phyloP scores from a whole-genome alignment of 2,113 vertebrate genomes.

The Hypocryptadius cinnamomeus region DNA sequence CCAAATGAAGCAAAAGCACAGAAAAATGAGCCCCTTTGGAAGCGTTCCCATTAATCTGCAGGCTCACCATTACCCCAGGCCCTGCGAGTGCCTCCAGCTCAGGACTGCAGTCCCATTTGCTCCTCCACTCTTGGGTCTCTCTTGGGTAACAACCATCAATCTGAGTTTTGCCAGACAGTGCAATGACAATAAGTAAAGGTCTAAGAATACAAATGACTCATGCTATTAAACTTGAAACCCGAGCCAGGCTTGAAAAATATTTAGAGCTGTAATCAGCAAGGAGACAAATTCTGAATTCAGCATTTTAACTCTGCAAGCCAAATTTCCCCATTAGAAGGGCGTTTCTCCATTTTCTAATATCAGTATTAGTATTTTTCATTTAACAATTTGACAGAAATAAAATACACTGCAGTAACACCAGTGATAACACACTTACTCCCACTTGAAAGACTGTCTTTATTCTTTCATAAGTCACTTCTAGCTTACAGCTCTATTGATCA shows the following conservation, averaged over 20 bases:
- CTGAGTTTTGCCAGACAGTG: constrained; percentile 45
- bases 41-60: background rate
- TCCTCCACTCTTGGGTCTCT: constrained; percentile 7
- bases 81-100: background rate
- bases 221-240: constrained; percentile 53
- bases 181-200: constrained; percentile 63
- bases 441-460: constrained; percentile 62
- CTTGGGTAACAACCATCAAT: constrained; percentile 42
- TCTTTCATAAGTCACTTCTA: constrained; percentile 61
- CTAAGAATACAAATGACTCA: constrained; percentile 55
- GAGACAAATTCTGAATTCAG: constrained; percentile 58
- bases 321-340: background rate
- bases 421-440: constrained; percentile 50
- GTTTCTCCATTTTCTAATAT: constrained; percentile 55
- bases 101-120: background rate
- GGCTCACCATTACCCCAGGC: background rate
- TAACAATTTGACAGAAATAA: constrained; percentile 63
- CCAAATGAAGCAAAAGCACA: background rate
- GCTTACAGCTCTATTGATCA: constrained; percentile 61
- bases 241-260: constrained; percentile 51
- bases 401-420: constrained; percentile 1
- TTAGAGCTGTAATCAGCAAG: constrained; percentile 4
- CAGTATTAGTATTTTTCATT: constrained; percentile 60
- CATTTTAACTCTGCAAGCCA: constrained; percentile 22
- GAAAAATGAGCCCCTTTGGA: background rate